Evolutionary conservation across 2,113 vertebrate species (phyloP).

Genomic region (Peromyscus leucopus): DNA sequence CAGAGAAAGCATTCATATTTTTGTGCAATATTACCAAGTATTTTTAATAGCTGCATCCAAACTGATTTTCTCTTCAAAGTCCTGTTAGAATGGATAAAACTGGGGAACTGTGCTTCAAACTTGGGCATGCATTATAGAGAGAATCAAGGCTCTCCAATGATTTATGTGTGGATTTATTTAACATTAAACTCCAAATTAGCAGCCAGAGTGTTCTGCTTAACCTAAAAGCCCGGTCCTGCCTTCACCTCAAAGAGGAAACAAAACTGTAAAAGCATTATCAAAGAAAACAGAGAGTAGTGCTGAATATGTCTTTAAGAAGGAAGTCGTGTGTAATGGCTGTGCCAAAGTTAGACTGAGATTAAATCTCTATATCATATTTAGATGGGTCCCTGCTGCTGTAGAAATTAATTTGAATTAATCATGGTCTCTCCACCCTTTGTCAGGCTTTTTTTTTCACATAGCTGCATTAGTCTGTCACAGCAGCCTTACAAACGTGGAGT

Average conservation of each 20-base stretch:
- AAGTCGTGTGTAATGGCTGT: conserved; percentile 49
- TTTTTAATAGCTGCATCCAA: background rate
- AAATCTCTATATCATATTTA: conserved; percentile 79
- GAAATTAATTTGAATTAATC: conserved; percentile 79
- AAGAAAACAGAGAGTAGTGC: background rate
- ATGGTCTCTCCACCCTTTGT: conserved; percentile 42
- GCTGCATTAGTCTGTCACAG: conserved; percentile 43
- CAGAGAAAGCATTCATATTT: background rate
- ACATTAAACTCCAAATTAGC: background rate
- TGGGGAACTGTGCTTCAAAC: background rate
- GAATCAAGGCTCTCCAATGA: background rate
- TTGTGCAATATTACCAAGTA: background rate
- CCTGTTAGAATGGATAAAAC: background rate
- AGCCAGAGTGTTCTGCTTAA: background rate
- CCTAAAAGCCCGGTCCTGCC: background rate
- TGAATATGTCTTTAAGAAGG: conserved; percentile 61
- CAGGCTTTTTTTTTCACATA: conserved; percentile 1
- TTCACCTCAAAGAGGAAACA: background rate
- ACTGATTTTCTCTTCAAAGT: background rate
- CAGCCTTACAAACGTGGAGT: conserved; percentile 48
- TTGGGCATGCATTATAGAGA: too few relatives aligned
- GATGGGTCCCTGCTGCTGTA: conserved; percentile 68
- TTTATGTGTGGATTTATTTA: background rate
- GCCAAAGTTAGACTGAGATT: conserved; percentile 66
- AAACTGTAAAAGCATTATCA: background rate